phyloP scores from a whole-genome alignment of 1,140 invertebrate species.

The Oedothorax gibbosus region DNA sequence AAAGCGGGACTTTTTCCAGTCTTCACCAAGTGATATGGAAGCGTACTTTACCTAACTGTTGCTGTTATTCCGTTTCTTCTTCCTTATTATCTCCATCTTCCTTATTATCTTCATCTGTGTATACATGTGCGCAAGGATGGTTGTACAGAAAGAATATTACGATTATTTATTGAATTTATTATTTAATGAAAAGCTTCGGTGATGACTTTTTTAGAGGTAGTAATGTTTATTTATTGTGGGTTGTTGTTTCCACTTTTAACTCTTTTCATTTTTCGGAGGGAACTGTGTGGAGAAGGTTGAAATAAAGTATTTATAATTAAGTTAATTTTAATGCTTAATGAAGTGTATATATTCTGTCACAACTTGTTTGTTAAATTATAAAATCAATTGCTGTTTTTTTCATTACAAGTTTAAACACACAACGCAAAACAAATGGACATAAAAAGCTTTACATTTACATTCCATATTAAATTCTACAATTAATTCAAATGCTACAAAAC shows the following conservation, averaged over 20 bases:
- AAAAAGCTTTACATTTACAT: no score
- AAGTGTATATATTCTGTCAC: no score
- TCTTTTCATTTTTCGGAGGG: neutral
- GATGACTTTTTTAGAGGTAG: conserved; percentile 12
- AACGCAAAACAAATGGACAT: no score
- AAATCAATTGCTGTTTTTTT: no score
- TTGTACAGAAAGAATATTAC: conserved; percentile 25
- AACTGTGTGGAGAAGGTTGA: no score
- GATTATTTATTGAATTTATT: conserved; percentile 56
- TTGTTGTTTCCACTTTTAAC: neutral
- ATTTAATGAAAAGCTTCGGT: conserved; percentile 19
- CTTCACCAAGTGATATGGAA: conserved; percentile 36
- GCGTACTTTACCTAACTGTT: conserved; percentile 39
- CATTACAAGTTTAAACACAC: no score
- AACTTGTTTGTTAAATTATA: no score
- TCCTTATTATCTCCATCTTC: neutral
- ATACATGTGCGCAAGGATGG: conserved; percentile 14
- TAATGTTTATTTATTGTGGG: conserved; percentile 51
- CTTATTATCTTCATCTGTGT: conserved; percentile 5
- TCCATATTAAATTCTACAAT: no score
- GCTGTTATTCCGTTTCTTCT: conserved; percentile 22
- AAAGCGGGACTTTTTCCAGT: conserved; percentile 58
- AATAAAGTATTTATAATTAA: no score
- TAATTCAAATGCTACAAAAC: no score
- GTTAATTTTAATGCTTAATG: no score